A percentile compares a stretch with the other conserved stretches of the same genome.
These are phyloP conservation scores for Pterophyllum scalare DNA, from an alignment of 2,113 vertebrate genomes.

Conservation along the genomic window DNA sequence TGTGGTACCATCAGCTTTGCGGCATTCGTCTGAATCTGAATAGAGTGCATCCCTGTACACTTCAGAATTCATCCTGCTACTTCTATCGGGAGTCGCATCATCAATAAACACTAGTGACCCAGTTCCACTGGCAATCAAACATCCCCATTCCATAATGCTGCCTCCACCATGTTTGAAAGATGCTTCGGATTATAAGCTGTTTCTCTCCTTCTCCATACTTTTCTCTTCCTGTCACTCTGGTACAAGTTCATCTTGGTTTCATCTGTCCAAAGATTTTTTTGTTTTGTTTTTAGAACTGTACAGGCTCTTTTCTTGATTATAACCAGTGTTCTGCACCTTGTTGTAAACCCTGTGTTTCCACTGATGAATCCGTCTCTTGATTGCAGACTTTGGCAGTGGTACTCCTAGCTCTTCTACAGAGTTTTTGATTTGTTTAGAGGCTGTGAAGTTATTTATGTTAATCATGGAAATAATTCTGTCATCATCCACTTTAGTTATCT, in stretches of 20 bases:
- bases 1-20: no score
- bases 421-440: neutral
- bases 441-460: neutral
- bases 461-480: neutral
- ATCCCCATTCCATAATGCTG: no score
- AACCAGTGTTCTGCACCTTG: neutral
- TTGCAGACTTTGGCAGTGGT: neutral
- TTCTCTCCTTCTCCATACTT: no score
- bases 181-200: no score
- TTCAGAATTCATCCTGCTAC: no score
- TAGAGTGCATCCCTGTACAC: no score
- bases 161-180: no score
- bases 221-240: neutral
- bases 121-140: no score
- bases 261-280: fast-evolving
- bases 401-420: neutral
- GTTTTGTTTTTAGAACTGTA: fast-evolving
- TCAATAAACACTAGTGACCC: no score
- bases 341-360: neutral
- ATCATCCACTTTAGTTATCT: neutral
- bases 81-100: no score
- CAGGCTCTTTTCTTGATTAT: neutral
- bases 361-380: neutral
- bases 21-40: no score
- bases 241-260: neutral